Percentiles rank a stretch among this genome's conserved stretches.
phyloP scores from a whole-genome alignment of 2,888 invertebrate genomes.

The Hirtodrosophila alboralis region DNA sequence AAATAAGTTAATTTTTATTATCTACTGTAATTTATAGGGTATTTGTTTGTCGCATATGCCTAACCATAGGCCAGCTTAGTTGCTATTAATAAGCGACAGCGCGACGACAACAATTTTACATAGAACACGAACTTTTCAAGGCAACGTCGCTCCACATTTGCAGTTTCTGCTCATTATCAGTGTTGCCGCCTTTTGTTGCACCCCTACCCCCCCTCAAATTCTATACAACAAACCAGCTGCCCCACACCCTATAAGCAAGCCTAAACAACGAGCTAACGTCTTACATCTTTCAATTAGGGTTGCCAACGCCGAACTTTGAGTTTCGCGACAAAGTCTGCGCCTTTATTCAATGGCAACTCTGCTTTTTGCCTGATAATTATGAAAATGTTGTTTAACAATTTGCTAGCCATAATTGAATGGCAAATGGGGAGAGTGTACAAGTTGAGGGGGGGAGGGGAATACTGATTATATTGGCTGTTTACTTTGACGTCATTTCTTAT shows the following conservation, averaged over 20 bases:
- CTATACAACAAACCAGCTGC: too few relatives aligned
- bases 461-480: slow-evolving; percentile 1
- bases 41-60: neutral
- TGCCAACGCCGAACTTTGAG: slow-evolving; percentile 31
- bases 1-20: too few relatives aligned
- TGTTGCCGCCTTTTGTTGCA: neutral
- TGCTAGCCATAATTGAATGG: slow-evolving; percentile 54
- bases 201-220: too few relatives aligned
- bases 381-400: slow-evolving; percentile 61
- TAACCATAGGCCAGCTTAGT: neutral
- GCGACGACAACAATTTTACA: slow-evolving; percentile 40
- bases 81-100: slow-evolving; percentile 45
- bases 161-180: slow-evolving; percentile 58
- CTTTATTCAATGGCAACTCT: slow-evolving; percentile 29
- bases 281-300: slow-evolving; percentile 67
- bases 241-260: neutral
- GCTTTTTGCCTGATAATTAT: slow-evolving; percentile 56
- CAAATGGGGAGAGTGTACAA: neutral
- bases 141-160: slow-evolving; percentile 18
- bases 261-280: slow-evolving; percentile 57
- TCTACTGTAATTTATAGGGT: slow-evolving; percentile 10
- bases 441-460: too few relatives aligned
- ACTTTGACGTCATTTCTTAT: too few relatives aligned
- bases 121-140: slow-evolving; percentile 44
- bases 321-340: slow-evolving; percentile 3